These are phyloP conservation scores for Cantharis rustica DNA, from an alignment of 2,888 invertebrate species.

Conservation along the genomic window DNA sequence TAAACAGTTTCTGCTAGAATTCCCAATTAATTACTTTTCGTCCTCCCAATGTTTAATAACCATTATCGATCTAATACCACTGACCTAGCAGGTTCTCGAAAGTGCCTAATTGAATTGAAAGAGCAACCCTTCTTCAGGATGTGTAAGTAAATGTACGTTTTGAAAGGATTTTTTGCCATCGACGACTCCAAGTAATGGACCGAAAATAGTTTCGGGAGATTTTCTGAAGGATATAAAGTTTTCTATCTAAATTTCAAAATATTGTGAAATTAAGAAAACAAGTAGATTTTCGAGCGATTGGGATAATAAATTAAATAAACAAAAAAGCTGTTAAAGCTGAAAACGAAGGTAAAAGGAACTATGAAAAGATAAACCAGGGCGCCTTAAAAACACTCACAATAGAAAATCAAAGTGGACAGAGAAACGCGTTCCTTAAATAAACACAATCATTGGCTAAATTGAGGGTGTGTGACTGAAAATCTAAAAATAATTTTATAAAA, in stretches of 20 bases:
- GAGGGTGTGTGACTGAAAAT: slow-evolving; percentile 27
- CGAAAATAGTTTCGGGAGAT: too few relatives aligned
- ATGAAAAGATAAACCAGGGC: neutral
- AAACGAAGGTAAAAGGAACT: neutral
- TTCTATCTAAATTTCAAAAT: neutral
- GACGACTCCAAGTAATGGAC: too few relatives aligned
- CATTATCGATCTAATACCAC: neutral
- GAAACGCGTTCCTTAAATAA: slow-evolving; percentile 29
- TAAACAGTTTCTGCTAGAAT: neutral
- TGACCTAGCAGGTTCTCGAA: neutral
- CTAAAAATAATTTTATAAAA: slow-evolving; percentile 30
- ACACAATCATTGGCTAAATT: slow-evolving; percentile 29
- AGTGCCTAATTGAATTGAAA: neutral
- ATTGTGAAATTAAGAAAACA: neutral
- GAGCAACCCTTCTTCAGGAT: neutral
- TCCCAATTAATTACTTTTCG: neutral
- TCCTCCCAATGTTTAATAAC: neutral
- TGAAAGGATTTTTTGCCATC: neutral
- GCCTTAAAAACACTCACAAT: slow-evolving; percentile 16
- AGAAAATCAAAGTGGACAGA: slow-evolving; percentile 29
- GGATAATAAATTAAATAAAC: neutral
- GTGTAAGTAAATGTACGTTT: neutral
- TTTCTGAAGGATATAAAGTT: too few relatives aligned
- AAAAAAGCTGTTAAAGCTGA: neutral
- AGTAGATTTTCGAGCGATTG: neutral